Conservation (phyloP, 2,888 invertebrate species). For the Drosophila paranaensis region DNA sequence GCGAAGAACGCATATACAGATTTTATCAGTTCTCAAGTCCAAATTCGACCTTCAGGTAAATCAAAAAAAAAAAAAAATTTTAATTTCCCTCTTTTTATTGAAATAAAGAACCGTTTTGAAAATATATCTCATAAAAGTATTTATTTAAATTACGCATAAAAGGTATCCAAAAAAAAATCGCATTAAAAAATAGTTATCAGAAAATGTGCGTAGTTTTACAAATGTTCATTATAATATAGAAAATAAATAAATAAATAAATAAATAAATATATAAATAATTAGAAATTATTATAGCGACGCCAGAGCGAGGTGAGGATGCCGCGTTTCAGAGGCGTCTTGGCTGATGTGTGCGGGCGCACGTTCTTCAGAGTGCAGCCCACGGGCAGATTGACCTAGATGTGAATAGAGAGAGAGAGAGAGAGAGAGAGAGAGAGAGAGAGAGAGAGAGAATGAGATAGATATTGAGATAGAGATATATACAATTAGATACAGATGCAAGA, state of each 20-base stretch:
- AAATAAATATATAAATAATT: slow-evolving; percentile 19
- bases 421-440: neutral
- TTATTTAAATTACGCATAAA: slow-evolving; percentile 46
- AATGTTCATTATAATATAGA: slow-evolving; percentile 17
- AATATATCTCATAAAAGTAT: slow-evolving; percentile 23
- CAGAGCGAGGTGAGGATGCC: slow-evolving; percentile 71
- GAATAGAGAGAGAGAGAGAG: neutral
- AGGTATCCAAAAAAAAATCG: slow-evolving; percentile 25
- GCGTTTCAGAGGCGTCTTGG: slow-evolving; percentile 56
- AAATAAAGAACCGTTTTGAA: neutral
- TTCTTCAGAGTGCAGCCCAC: slow-evolving; percentile 83
- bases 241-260: neutral
- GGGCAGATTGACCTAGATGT: slow-evolving; percentile 80
- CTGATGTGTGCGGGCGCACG: slow-evolving; percentile 66
- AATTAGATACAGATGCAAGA: neutral
- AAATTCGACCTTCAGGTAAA: neutral
- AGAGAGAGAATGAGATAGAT: neutral
- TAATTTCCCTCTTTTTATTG: neutral
- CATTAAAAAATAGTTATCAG: slow-evolving; percentile 22
- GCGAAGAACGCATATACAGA: no score
- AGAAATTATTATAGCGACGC: slow-evolving; percentile 52
- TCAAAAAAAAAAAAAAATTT: neutral
- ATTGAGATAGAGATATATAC: neutral
- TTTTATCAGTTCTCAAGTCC: neutral
- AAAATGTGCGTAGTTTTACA: slow-evolving; percentile 22